Conservation (phyloP, 2,113 vertebrate genomes). For the Mustela lutreola region DNA sequence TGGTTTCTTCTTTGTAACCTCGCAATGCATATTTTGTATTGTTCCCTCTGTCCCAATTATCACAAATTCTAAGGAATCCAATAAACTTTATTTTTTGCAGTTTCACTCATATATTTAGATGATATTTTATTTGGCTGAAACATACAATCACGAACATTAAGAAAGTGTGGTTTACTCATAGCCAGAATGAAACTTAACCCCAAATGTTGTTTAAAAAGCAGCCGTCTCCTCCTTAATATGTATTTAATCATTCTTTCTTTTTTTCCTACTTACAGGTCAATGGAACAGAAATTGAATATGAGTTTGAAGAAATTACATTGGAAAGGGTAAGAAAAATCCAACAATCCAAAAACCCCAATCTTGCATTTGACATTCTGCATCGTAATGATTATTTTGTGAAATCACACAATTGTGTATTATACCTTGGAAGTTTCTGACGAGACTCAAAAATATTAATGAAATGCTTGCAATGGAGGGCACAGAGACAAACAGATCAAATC, state of each 20-base stretch:
- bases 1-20: slow-evolving; percentile 23
- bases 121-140: slow-evolving; percentile 55
- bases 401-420: neutral
- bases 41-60: neutral
- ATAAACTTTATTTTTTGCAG: neutral
- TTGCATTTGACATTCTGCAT: neutral
- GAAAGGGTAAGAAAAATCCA: slow-evolving; percentile 93
- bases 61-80: neutral
- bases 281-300: slow-evolving; percentile 98
- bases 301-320: slow-evolving; percentile 99
- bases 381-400: slow-evolving; percentile 33
- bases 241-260: slow-evolving; percentile 71
- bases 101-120: slow-evolving; percentile 6
- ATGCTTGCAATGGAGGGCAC: neutral
- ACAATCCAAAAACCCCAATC: neutral
- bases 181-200: neutral
- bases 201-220: neutral
- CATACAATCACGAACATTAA: neutral
- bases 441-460: slow-evolving; percentile 53
- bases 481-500: neutral
- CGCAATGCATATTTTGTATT: neutral
- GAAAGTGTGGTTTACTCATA: neutral
- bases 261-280: slow-evolving; percentile 92
- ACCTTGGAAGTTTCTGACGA: neutral
- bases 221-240: neutral